phyloP scores from a whole-genome alignment of 2,797 vertebrate genomes.

The Phoeniculus purpureus region DNA sequence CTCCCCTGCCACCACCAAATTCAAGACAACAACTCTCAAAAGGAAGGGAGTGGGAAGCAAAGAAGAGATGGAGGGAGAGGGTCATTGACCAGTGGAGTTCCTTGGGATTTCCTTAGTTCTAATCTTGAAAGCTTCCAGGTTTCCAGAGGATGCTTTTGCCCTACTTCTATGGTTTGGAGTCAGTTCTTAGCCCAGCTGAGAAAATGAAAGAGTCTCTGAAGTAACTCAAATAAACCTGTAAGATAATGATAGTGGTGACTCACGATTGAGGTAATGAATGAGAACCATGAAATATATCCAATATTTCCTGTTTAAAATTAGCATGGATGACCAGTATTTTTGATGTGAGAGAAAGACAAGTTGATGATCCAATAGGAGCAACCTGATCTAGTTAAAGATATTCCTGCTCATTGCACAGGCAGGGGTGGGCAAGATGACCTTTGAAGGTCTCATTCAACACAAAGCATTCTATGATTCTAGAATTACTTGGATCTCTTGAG shows the following conservation, averaged over 20 bases:
- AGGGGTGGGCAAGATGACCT: no score
- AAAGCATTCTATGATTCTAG: no score
- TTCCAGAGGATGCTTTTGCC: not conserved
- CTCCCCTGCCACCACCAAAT: accelerated
- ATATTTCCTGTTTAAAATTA: not conserved
- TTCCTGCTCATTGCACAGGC: no score
- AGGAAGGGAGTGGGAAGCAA: not conserved
- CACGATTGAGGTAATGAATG: not conserved
- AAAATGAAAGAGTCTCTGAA: not conserved
- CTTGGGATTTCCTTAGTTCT: not conserved
- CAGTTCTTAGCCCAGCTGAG: not conserved
- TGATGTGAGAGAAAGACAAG: not conserved
- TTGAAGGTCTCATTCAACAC: no score
- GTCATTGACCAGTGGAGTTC: not conserved
- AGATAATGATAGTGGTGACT: not conserved
- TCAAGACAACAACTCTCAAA: not conserved
- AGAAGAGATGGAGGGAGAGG: not conserved
- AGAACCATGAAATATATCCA: not conserved
- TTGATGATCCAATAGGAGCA: not conserved
- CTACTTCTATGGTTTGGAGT: not conserved
- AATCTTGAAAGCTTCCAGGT: not conserved
- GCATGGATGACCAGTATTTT: not conserved
- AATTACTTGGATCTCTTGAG: not conserved
- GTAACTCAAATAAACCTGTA: not conserved
- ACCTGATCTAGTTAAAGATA: not conserved